Conservation (phyloP, 2,797 vertebrate species). For the Neoniphon sammara region DNA sequence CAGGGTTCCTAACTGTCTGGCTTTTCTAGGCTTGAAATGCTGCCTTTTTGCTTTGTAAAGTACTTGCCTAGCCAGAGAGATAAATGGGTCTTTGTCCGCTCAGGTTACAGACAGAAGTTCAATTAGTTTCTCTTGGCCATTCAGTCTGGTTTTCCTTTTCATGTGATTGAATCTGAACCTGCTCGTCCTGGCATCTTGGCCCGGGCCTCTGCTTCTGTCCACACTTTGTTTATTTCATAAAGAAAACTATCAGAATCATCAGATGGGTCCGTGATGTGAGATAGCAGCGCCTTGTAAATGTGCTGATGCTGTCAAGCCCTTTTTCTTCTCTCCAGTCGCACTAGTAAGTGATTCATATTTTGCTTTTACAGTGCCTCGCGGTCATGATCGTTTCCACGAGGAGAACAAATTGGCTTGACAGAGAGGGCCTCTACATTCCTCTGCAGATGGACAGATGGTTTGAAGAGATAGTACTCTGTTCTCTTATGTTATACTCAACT, state of each 20-base stretch:
- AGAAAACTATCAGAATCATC: slow-evolving; percentile 70
- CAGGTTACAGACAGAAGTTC: slow-evolving; percentile 63
- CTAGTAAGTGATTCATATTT: slow-evolving; percentile 67
- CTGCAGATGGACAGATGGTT: slow-evolving; percentile 40
- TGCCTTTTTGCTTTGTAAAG: slow-evolving; percentile 27
- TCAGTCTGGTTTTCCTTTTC: slow-evolving; percentile 52
- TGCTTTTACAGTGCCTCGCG: slow-evolving; percentile 49
- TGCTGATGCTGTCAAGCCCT: slow-evolving; percentile 63
- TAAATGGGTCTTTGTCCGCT: slow-evolving; percentile 65
- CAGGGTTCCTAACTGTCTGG: slow-evolving; percentile 45
- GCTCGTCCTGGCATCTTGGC: slow-evolving; percentile 28
- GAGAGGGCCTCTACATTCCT: slow-evolving; percentile 32
- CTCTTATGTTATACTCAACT: slow-evolving; percentile 3
- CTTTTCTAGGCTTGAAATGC: slow-evolving; percentile 52
- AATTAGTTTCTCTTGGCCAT: slow-evolving; percentile 62
- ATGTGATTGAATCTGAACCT: slow-evolving; percentile 58
- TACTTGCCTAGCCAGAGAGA: slow-evolving; percentile 55
- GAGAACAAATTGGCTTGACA: slow-evolving; percentile 57
- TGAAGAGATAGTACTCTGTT: slow-evolving; percentile 25
- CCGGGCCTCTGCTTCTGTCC: slow-evolving; percentile 7
- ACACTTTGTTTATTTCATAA: slow-evolving; percentile 69
- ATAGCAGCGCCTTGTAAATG: slow-evolving; percentile 63
- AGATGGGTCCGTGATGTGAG: slow-evolving; percentile 64
- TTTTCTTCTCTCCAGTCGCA: slow-evolving; percentile 50
- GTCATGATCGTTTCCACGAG: slow-evolving; percentile 42